Base-by-base conservation (phyloP, 2,797 vertebrate species). In the Typhlichthys eigenmanni region DNA sequence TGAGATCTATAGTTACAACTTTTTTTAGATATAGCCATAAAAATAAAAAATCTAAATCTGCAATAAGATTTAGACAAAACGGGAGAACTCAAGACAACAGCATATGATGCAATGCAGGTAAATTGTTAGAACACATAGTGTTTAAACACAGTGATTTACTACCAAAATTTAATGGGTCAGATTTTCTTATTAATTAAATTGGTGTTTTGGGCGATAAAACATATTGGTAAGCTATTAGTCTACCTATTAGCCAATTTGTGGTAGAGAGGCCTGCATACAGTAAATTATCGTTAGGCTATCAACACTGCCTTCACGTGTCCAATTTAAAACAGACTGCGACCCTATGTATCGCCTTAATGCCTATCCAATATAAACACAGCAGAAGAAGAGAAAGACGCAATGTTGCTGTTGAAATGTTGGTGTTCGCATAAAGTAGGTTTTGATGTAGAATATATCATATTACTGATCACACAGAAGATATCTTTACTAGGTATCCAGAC, bases 221-320 rank as follows among this genome's bases (percentile, higher is more conserved):
- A 24, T 24, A 24, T 24, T 24, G 24, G 24, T 24, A 24, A 3
- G 24, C 24, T 24, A 24, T 24, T 4, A 24, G 3, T 0, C 24
- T 24, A 24, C 24, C 24, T 24, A 24, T 24, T 24, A 24, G 24
- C 24, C 24, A 4, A 24, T 24, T 24, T 24, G 24, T 24, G 24
- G 24, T 24, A 24, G 24, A 24, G 24, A 24, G 24, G 24, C 24
- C 3, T 24, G 24, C 24, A 24, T 24, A 24, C 24, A 24, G 24
- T 24, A 24, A 3, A 24, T 24, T 24, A 24, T 24, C 24, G 24
- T 24, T 24, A 24, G 24, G 24, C 24, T 77, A 75, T 82, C 87
- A 85, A 91, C 81, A 90, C 81, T 88, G 90, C 91, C 92, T 88
- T 85, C 91, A 69, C 85, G 91, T 92, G 92, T 92, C 78, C 66